These are phyloP conservation scores for Lanius ludovicianus DNA, from an alignment of 2,113 vertebrate genomes.

Conservation along the genomic window DNA sequence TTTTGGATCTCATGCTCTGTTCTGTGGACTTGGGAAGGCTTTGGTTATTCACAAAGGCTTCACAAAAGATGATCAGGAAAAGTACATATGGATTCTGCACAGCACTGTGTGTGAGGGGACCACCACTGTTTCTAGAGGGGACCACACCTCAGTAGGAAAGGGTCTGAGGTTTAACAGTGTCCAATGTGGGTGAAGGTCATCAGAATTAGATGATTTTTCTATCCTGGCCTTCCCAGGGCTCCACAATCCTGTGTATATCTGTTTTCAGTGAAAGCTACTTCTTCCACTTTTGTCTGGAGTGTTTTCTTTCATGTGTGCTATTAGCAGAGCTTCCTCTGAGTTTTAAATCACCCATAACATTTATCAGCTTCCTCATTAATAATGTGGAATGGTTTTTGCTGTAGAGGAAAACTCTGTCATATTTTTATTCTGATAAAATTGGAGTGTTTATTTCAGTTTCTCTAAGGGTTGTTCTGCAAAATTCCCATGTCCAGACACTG, in stretches of 20 bases:
- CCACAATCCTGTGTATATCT: neutral
- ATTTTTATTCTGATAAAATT: neutral
- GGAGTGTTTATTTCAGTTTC: neutral
- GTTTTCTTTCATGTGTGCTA: neutral
- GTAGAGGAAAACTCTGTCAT: neutral
- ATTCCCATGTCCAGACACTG: neutral
- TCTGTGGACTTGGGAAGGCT: neutral
- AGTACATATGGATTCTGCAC: neutral
- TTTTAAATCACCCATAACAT: neutral
- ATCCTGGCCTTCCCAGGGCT: neutral
- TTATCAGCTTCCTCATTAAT: neutral
- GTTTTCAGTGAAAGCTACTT: neutral
- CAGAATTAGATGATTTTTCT: neutral
- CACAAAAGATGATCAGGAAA: neutral
- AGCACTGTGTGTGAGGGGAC: neutral
- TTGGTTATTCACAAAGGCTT: neutral
- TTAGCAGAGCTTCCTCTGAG: neutral
- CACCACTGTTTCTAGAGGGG: neutral
- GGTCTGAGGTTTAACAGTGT: neutral
- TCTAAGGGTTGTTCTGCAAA: neutral
- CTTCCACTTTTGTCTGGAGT: neutral
- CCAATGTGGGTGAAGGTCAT: neutral
- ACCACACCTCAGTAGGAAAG: neutral
- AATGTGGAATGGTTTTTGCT: neutral
- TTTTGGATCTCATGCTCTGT: neutral